A percentile compares a stretch with the other conserved stretches of the same genome.
Conservation (phyloP, 2,888 invertebrate genomes). For the Drosophila multiciliata region DNA sequence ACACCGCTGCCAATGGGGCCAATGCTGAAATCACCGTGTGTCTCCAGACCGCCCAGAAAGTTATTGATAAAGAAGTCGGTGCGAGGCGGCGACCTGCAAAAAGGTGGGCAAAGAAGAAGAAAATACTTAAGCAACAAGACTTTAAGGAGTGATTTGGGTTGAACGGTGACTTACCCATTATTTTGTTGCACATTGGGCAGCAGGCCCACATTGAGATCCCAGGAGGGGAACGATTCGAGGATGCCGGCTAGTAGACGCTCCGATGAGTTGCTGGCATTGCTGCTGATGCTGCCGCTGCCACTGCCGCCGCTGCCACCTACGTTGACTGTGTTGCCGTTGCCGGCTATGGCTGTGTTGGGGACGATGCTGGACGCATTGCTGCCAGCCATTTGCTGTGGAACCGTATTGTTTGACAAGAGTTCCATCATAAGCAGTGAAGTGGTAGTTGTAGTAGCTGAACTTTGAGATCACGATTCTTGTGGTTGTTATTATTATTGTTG, state of each 20-base stretch:
- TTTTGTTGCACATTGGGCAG: slow-evolving; percentile 59
- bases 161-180: slow-evolving; percentile 68
- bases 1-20: slow-evolving; percentile 60
- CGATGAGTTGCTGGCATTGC: slow-evolving; percentile 70
- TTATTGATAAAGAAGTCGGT: slow-evolving; percentile 80
- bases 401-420: slow-evolving; percentile 81
- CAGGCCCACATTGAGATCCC: slow-evolving; percentile 78
- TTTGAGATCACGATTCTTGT: slow-evolving; percentile 68
- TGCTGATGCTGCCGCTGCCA: slow-evolving; percentile 64
- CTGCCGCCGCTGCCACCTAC: slow-evolving; percentile 40
- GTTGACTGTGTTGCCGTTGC: slow-evolving; percentile 6
- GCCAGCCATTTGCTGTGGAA: slow-evolving; percentile 77
- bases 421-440: slow-evolving; percentile 76
- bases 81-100: slow-evolving; percentile 77
- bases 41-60: slow-evolving; percentile 72
- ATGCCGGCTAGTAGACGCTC: slow-evolving; percentile 81
- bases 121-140: neutral
- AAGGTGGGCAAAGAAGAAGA: neutral
- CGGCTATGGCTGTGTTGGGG: slow-evolving; percentile 17
- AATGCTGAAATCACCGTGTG: slow-evolving; percentile 73
- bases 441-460: slow-evolving; percentile 19
- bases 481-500: slow-evolving; percentile 29
- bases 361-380: slow-evolving; percentile 67
- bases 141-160: neutral
- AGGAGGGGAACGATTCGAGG: slow-evolving; percentile 80